These are phyloP conservation scores for Drosophila cardini DNA, from an alignment of 1,140 invertebrate genomes.

Conservation along the genomic window DNA sequence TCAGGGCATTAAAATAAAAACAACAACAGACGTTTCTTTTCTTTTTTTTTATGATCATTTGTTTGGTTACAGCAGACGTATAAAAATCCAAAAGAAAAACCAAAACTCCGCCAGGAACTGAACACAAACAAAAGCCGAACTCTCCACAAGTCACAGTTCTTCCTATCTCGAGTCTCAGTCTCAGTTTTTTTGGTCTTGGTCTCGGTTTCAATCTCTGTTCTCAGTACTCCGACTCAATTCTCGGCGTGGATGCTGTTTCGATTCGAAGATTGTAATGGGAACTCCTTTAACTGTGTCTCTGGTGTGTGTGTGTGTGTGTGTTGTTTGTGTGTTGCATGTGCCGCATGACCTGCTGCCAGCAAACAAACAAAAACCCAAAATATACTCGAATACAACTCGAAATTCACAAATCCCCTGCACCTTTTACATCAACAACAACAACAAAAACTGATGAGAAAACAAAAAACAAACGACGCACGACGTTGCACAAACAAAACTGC, in stretches of 20 bases:
- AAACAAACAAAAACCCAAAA: conserved; percentile 48
- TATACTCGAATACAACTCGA: conserved; percentile 41
- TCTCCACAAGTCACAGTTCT: conserved; percentile 26
- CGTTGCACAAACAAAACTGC: conserved; percentile 61
- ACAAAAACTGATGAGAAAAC: conserved; percentile 28
- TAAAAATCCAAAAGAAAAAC: conserved; percentile 34
- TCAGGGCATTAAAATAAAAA: conserved; percentile 51
- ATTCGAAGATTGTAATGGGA: conserved; percentile 24
- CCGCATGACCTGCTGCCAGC: conserved; percentile 46
- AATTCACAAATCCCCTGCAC: conserved; percentile 47
- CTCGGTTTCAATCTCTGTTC: conserved; percentile 7
- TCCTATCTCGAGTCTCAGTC: conserved; percentile 1
- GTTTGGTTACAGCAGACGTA: conserved; percentile 79
- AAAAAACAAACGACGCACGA: conserved; percentile 64
- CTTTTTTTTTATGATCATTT: conserved; percentile 77
- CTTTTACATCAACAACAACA: conserved; percentile 42
- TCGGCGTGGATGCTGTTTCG: conserved; percentile 31
- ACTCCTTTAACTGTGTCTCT: conserved; percentile 16
- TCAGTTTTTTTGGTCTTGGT: neutral
- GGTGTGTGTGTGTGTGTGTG: neutral
- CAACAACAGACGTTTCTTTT: conserved; percentile 37
- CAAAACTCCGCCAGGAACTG: conserved; percentile 32
- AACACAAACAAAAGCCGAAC: conserved; percentile 54
- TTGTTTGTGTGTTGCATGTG: conserved; percentile 17
- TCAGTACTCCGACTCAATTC: neutral